phyloP scores from a whole-genome alignment of 2,888 invertebrate genomes.

The Diaprepes abbreviatus region DNA sequence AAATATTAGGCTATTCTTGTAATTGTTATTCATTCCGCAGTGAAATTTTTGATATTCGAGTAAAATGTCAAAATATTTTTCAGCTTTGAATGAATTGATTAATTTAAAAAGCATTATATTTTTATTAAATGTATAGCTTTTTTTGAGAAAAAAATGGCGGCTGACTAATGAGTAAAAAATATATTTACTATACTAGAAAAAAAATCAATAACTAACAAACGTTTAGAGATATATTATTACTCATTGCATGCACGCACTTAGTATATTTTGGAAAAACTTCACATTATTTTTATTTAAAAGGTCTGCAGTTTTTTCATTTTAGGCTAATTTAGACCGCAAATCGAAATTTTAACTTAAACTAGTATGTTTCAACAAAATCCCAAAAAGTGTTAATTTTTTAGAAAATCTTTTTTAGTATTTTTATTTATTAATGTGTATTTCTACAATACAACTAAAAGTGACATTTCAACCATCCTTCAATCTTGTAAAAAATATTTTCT shows the following conservation, averaged over 20 bases:
- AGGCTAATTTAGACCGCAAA: background rate
- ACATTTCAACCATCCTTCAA: background rate
- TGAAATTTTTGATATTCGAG: slow-evolving; percentile 1
- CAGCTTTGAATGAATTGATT: background rate
- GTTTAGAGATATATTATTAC: too few relatives aligned
- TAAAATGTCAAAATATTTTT: slow-evolving; percentile 2
- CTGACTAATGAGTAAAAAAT: too few relatives aligned
- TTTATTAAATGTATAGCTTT: slow-evolving; percentile 16
- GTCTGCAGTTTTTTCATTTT: background rate
- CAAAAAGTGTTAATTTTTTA: too few relatives aligned
- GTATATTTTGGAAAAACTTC: background rate
- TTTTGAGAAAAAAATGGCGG: too few relatives aligned
- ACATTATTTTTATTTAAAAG: background rate
- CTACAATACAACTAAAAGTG: background rate
- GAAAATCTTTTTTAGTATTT: too few relatives aligned
- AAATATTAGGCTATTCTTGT: slow-evolving; percentile 14
- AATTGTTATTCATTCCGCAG: slow-evolving; percentile 1
- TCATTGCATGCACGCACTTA: too few relatives aligned
- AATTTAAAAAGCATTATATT: slow-evolving; percentile 19
- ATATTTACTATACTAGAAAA: too few relatives aligned
- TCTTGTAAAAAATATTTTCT: slow-evolving; percentile 21
- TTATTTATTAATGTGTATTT: too few relatives aligned
- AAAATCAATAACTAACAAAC: too few relatives aligned
- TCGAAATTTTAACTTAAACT: background rate
- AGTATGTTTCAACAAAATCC: too few relatives aligned